Evolutionary conservation across 2,113 vertebrate genomes (phyloP).

Genomic region (Dasyornis broadbenti): DNA sequence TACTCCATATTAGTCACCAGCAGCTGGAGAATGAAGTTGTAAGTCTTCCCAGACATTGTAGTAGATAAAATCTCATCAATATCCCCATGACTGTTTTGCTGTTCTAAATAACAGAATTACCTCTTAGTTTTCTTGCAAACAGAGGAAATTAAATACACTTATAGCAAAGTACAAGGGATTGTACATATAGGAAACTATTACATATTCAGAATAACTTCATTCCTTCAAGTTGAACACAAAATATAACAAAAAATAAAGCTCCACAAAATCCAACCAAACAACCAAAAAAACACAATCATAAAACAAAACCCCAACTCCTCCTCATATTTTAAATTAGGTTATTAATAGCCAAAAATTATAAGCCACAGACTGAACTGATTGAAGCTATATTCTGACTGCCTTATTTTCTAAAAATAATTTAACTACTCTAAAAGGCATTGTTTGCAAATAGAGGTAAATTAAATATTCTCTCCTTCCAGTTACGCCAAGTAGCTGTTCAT

Average conservation of each 20-base stretch:
- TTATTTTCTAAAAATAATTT: neutral
- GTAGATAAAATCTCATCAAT: neutral
- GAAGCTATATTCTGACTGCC: neutral
- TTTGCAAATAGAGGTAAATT: neutral
- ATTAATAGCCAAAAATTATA: neutral
- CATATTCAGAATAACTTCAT: neutral
- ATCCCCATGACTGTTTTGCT: neutral
- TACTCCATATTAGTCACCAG: neutral
- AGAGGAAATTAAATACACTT: neutral
- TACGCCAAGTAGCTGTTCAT: neutral
- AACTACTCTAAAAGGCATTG: neutral
- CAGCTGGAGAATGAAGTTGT: neutral
- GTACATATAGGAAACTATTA: neutral
- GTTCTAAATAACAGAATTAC: neutral
- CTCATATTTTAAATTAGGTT: neutral
- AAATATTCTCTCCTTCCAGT: neutral
- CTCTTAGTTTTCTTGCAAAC: neutral
- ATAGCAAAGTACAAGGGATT: neutral
- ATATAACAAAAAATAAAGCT: neutral
- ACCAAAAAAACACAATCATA: neutral
- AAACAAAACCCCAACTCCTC: rapidly evolving
- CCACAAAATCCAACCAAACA: neutral
- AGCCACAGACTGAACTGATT: neutral
- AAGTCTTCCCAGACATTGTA: neutral
- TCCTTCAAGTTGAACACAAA: neutral